A percentile compares a stretch with the other conserved stretches of the same genome.
Evolutionary conservation across 1,140 invertebrate genomes (phyloP).

Genomic region (Ips typographus): DNA sequence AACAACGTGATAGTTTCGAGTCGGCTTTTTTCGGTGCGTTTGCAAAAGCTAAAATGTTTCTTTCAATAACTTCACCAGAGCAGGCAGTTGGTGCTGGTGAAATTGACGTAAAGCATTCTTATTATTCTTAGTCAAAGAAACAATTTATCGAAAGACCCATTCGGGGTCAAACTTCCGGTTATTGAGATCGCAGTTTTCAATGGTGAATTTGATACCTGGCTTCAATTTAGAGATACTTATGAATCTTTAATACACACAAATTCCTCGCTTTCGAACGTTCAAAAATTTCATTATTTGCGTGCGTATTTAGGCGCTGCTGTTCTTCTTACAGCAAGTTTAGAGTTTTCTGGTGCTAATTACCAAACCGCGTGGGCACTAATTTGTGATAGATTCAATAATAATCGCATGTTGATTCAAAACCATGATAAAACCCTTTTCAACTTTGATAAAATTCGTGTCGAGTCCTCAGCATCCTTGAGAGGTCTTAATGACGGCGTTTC

Average conservation of each 20-base stretch:
- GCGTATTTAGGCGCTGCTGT: constrained; percentile 32
- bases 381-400: constrained; percentile 40
- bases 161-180: constrained; percentile 14
- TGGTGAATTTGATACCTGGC: constrained; percentile 43
- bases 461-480: background rate
- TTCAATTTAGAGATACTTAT: constrained; percentile 47
- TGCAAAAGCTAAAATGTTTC: background rate
- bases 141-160: background rate
- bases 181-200: constrained; percentile 29
- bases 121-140: background rate
- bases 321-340: constrained; percentile 37
- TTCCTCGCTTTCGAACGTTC: constrained; percentile 32
- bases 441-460: constrained; percentile 47
- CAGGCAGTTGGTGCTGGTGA: background rate
- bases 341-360: constrained; percentile 42
- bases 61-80: background rate
- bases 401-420: constrained; percentile 37
- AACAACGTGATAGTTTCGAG: background rate
- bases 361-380: constrained; percentile 38
- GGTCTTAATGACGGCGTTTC: constrained; percentile 6
- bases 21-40: background rate
- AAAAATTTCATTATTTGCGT: constrained; percentile 47
- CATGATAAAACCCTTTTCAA: constrained; percentile 36
- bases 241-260: constrained; percentile 46
- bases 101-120: background rate